phyloP scores from a whole-genome alignment of 2,888 invertebrate genomes.

The Lepetodrilus schrolli region DNA sequence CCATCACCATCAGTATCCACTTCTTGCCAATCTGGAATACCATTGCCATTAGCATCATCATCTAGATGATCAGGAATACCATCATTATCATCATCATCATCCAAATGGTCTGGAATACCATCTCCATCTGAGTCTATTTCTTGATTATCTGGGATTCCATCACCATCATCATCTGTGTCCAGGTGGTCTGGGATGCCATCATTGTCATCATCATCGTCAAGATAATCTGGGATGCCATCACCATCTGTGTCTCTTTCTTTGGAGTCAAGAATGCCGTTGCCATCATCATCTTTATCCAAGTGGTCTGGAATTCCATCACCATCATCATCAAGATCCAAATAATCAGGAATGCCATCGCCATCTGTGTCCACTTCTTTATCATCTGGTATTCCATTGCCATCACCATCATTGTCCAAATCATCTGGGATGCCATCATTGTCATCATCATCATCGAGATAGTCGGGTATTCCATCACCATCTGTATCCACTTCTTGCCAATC shows the following conservation, averaged over 20 bases:
- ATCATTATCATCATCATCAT: conserved; percentile 51
- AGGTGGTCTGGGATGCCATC: conserved; percentile 58
- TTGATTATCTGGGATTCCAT: conserved; percentile 55
- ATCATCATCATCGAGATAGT: conserved; percentile 53
- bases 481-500: conserved; percentile 46
- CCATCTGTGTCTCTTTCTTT: conserved; percentile 59
- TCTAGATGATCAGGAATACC: conserved; percentile 55
- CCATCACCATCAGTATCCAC: conserved; percentile 62
- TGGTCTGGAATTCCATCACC: conserved; percentile 68
- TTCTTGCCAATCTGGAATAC: conserved; percentile 55
- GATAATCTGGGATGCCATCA: conserved; percentile 62
- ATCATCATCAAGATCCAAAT: conserved; percentile 62
- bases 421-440: conserved; percentile 59
- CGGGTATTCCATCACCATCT: conserved; percentile 69
- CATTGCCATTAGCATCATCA: conserved; percentile 61
- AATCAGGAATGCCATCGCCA: conserved; percentile 59
- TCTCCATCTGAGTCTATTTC: conserved; percentile 56
- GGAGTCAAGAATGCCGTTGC: conserved; percentile 67
- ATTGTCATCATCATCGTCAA: conserved; percentile 55
- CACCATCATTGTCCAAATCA: conserved; percentile 47
- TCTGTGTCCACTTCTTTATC: conserved; percentile 53
- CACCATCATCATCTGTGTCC: conserved; percentile 56
- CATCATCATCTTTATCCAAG: conserved; percentile 63
- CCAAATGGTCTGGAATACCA: conserved; percentile 62
- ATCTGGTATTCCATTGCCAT: conserved; percentile 68